phyloP scores from a whole-genome alignment of 2,888 invertebrate species.

The Pycnomerus fuliginosus region DNA sequence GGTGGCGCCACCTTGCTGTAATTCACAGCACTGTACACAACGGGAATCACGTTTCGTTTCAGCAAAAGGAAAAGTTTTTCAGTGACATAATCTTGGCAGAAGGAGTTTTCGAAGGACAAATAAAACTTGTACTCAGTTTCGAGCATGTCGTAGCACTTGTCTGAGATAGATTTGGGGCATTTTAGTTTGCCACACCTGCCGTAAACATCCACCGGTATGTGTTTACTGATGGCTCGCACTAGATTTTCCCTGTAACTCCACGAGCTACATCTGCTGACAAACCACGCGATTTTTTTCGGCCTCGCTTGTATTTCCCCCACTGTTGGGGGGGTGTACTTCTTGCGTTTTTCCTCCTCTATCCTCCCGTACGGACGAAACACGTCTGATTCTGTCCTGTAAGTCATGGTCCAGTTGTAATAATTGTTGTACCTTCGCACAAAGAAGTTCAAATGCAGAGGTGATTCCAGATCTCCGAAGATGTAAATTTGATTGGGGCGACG shows the following conservation, averaged over 20 bases:
- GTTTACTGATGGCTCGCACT: constrained; percentile 55
- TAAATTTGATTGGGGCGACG: constrained; percentile 54
- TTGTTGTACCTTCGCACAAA: constrained; percentile 36
- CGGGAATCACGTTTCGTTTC: no score
- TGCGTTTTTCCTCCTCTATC: no score
- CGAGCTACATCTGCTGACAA: constrained; percentile 57
- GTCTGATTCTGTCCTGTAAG: constrained; percentile 53
- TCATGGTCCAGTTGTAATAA: constrained; percentile 62
- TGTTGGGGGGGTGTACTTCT: constrained; percentile 27
- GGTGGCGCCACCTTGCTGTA: no score
- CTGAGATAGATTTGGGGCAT: constrained; percentile 32
- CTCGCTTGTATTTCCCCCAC: constrained; percentile 40
- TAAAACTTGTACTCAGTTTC: no score
- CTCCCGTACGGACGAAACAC: constrained; percentile 52
- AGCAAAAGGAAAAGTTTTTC: no score
- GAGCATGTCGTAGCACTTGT: no score
- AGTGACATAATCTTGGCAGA: no score
- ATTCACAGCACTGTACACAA: no score
- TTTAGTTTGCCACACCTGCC: constrained; percentile 59
- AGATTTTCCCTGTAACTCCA: constrained; percentile 52
- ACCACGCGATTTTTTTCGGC: constrained; percentile 58
- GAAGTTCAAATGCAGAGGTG: constrained; percentile 41
- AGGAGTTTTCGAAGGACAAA: no score
- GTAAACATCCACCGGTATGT: constrained; percentile 63
- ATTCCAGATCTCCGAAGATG: constrained; percentile 56